phyloP scores from a whole-genome alignment of 2,888 invertebrate genomes.

The Drosophila differens region DNA sequence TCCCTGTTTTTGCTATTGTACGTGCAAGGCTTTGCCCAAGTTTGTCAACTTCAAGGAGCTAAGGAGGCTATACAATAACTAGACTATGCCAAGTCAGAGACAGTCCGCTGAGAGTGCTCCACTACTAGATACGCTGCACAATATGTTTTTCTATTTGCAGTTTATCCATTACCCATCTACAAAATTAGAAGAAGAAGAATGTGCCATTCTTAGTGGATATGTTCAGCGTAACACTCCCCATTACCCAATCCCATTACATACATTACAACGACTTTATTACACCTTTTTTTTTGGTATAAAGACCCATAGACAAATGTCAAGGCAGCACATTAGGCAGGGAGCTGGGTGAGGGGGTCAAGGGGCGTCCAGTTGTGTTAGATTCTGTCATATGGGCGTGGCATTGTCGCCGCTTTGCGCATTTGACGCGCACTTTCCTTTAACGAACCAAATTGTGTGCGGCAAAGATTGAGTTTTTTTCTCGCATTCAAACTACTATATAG shows the following conservation, averaged over 20 bases:
- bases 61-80: conserved; percentile 34
- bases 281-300: conserved; percentile 12
- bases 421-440: conserved; percentile 60
- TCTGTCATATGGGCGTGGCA: conserved; percentile 55
- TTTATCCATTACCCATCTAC: background rate
- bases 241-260: background rate
- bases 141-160: background rate
- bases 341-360: background rate
- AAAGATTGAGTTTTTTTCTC: conserved; percentile 40
- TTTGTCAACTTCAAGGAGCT: conserved; percentile 57
- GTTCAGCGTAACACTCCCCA: background rate
- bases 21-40: conserved; percentile 56
- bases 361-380: conserved; percentile 13
- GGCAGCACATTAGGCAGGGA: conserved; percentile 52
- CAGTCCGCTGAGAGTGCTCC: background rate
- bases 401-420: conserved; percentile 49
- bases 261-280: conserved; percentile 15
- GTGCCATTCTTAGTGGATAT: conserved; percentile 5
- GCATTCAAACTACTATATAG: conserved; percentile 45
- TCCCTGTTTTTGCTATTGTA: conserved; percentile 7
- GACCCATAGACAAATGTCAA: conserved; percentile 48
- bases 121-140: conserved; percentile 6
- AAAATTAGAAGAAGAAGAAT: background rate
- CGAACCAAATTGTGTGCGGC: conserved; percentile 60
- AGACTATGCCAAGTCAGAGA: conserved; percentile 24